Evolutionary conservation across 2,797 vertebrate species (phyloP), one percentile per base, ranked within the genome.

Genomic region (Platalea minor): DNA sequence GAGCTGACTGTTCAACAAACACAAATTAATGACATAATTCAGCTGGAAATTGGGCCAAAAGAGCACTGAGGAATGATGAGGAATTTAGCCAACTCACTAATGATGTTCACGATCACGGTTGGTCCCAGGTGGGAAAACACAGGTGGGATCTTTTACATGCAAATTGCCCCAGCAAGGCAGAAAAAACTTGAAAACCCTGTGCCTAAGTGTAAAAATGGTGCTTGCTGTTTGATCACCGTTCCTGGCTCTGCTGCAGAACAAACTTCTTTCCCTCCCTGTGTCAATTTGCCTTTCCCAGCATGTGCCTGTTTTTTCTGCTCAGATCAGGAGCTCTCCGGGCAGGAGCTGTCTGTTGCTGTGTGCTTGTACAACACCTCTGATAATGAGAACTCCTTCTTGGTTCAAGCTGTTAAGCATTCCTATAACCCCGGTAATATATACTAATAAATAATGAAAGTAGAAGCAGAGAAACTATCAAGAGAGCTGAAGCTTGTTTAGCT

Each of bases 391-490:
- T 93, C 70, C 70, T 77, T 77, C 83, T 77, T 73, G 46, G 41
- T 74, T 94, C 51, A 77, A 91, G 23, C 39, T 60, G 45, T 59
- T 85, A 91, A 65, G 37, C 46, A 37, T 94, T 92, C 35, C 39
- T 87, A 74, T 67, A 92, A 91, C 41, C 51, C 35, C 43, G 70
- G 48, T 56, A 93, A 77, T 85, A 70, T n/a, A 70, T 45, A 56
- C 59, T 85, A 91, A 95, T 91, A 93, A 91, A 94, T 78, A 92
- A 93, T 79, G 45, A 74, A 94, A 69, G 35, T 37, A 39, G 48
- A 75, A 87, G 48, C 60, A 87, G 45, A 83, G 67, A 79, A 91
- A 48, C 60, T 78, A 70, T 48, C 67, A 85, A 59, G 81, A 89
- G 53, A 92, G 21, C 35, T 70, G 78, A n/a, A 81, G 35, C 54